A percentile compares a stretch with the other conserved stretches of the same genome.
Conservation (phyloP, 2,797 vertebrate genomes). For the Heterohyrax brucei region DNA sequence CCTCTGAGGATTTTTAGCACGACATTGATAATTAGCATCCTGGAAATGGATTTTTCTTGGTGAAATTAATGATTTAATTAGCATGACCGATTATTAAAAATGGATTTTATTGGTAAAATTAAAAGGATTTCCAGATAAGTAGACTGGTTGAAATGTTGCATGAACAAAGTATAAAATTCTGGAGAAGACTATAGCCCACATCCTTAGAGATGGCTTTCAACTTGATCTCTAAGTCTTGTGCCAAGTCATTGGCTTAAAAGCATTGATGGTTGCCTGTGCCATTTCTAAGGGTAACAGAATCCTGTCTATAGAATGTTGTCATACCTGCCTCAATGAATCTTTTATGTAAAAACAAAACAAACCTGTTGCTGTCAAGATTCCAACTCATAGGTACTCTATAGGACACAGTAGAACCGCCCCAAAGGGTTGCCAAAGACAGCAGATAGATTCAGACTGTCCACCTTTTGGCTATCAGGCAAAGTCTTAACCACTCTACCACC, state of each 20-base stretch:
- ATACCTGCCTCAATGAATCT: background rate
- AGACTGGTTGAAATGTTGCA: background rate
- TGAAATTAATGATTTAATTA: slow-evolving; percentile 55
- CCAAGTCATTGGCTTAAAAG: background rate
- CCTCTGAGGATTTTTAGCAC: slow-evolving; percentile 3
- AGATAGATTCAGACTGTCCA: too few species aligned
- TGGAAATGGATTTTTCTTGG: background rate
- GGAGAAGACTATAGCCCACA: background rate
- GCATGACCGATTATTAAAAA: background rate
- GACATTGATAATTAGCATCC: background rate
- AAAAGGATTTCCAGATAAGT: slow-evolving; percentile 7
- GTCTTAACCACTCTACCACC: too few species aligned
- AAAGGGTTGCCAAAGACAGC: too few species aligned
- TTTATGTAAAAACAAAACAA: background rate
- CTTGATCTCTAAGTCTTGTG: background rate
- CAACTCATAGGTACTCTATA: too few species aligned
- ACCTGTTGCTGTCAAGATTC: too few species aligned
- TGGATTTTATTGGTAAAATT: slow-evolving; percentile 48
- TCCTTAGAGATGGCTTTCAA: background rate
- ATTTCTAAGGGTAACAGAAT: background rate
- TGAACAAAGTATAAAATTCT: slow-evolving; percentile 22
- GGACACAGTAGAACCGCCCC: too few species aligned
- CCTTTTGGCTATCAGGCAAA: too few species aligned
- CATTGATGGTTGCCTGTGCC: background rate
- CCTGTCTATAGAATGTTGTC: background rate